Base-by-base conservation (phyloP, 2,113 vertebrate genomes). In the Poecile atricapillus region DNA sequence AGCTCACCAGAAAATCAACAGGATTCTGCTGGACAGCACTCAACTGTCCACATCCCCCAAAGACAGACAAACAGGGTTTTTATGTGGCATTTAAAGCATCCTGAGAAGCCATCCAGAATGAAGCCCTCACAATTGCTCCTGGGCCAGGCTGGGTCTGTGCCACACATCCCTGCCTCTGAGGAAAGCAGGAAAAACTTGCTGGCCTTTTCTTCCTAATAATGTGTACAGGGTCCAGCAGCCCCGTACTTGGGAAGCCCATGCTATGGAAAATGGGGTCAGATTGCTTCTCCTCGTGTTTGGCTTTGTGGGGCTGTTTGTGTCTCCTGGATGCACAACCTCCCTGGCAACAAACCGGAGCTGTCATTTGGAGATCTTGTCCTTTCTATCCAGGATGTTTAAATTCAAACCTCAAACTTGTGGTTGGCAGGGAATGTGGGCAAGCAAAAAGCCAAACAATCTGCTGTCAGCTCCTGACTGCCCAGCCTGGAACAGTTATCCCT, bases 1-100 rank as follows among this genome's bases (percentile, higher is more conserved):
- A 83, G 71, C 70, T 93, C 55, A 47, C 37, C 84, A 74, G 31
- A 85, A 91, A 88, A 76, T 74, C 75, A 85, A 92, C 74, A 94
- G 68, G 59, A 84, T 83, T 83, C 80, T 69, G 53, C 83, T 95
- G 95, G 86, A 86, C 75, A 58, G 69, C 9, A 9, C 46, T 90
- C 67, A 83, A 58, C 74, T 87, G 69, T 25, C 64, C 87, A 89
- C 47, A 46, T 83, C 12, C 59, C 75, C 56, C 49, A 81, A 33
- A 90, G 75, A 73, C 83, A 90, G 75, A 73, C 83, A 95, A 88
- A 76, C 5, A 63, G 59, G 41, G 30, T 1, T 49, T 82, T 78
- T 73, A 70, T 0, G 2, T 63, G 49, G 76, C 78, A 93, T 83
- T 90, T 77, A 86, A 77, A 93, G 63, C 30, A 86, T 19, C 59